Base-by-base conservation (phyloP, 2,888 invertebrate species). In the Drepana falcataria region DNA sequence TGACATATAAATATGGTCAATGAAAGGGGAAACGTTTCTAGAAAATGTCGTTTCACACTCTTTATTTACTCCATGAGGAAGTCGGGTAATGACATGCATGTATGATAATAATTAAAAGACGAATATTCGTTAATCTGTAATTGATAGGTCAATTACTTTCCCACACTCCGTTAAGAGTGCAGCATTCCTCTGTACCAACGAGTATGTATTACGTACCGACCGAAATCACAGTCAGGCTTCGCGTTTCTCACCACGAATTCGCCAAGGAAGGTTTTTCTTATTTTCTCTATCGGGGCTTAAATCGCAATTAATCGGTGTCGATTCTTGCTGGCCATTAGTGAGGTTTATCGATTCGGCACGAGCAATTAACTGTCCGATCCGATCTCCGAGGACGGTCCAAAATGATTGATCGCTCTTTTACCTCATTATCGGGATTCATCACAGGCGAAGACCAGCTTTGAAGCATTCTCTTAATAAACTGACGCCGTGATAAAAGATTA, bases 361-460 rank as follows among this genome's bases (percentile, higher is more conserved):
- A 74, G 84, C 83, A 83, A 87, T 87, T 87, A 87, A 81, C 73
- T 74, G 71, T 64, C 65, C 64, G 77, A 75, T 73, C 73, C 66
- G 73, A 77, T 75, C 69, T 60, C 59, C 56, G 60, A 58, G 64
- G 59, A 63, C 67, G 63, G 64, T 61, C 72, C 73, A 78, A 76
- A 83, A 85, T 89, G 89, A 89, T 88, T 86, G 87, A 89, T 89
- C 84, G 64, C 71, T 77, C 75, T 80, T 75, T 80, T 75, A 77
- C 71, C 69, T 76, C 76, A 79, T 80, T 80, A 77, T 75, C 61
- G 68, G 66, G 60, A 67, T 66, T 62, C 65, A 65, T 66, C 59
- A 62, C 59, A 40, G 9, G 44, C 65, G 63, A 53, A 53, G 54
- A 62, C 67, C 69, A 71, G 53, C 37, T 53, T 53, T 48, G 48